phyloP scores from a whole-genome alignment of 2,888 invertebrate species.

The Drosophila mettleri region DNA sequence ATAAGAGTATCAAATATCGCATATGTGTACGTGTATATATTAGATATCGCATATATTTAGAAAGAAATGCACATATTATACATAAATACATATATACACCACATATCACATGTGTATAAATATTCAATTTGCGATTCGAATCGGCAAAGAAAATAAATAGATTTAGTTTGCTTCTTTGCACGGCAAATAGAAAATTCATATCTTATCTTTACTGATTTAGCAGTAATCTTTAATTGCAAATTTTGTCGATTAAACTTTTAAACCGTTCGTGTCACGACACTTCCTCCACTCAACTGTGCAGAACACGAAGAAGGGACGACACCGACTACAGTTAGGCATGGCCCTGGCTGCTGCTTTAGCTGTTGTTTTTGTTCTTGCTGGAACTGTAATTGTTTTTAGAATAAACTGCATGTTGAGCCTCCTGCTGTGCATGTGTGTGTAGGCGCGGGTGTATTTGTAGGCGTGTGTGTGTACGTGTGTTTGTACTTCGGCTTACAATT shows the following conservation, averaged over 20 bases:
- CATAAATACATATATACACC: neutral
- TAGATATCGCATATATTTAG: neutral
- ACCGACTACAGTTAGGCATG: neutral
- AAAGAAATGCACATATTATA: no score
- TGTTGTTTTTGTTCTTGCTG: conserved; percentile 20
- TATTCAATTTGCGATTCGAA: neutral
- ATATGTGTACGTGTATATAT: neutral
- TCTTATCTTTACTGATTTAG: conserved; percentile 2
- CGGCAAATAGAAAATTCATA: conserved; percentile 2
- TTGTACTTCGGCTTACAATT: conserved; percentile 31
- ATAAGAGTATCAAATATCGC: neutral
- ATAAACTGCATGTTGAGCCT: conserved; percentile 46
- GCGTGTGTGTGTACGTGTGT: conserved; percentile 19
- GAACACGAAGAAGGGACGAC: conserved; percentile 11
- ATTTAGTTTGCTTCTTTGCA: conserved; percentile 5
- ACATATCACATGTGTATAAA: neutral
- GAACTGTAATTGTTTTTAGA: conserved; percentile 45
- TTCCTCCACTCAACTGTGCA: neutral
- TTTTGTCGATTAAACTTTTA: neutral
- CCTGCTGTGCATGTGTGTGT: conserved; percentile 4
- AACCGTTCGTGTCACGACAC: conserved; percentile 1
- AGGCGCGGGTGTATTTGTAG: conserved; percentile 10
- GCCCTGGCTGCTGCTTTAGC: conserved; percentile 9
- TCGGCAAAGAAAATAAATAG: conserved; percentile 7
- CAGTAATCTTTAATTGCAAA: neutral